Conservation (phyloP, 2,888 invertebrate genomes). For the Andrena camellia region DNA sequence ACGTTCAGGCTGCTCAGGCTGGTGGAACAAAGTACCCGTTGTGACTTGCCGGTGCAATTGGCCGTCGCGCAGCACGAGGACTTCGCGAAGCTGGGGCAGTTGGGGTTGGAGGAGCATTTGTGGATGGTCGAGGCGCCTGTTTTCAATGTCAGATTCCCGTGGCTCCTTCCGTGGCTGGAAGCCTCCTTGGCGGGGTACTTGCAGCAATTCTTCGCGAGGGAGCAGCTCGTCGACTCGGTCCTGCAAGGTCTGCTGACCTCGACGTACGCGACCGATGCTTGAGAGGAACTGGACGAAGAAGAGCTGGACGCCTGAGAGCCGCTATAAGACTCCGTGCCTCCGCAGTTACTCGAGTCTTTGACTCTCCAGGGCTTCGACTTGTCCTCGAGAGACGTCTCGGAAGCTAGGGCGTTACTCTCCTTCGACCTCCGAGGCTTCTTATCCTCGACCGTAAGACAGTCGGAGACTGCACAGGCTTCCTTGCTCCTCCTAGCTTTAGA, state of each 20-base stretch:
- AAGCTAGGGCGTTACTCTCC: constrained; percentile 5
- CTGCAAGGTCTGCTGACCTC: constrained; percentile 47
- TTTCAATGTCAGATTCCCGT: constrained; percentile 16
- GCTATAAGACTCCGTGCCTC: not conserved
- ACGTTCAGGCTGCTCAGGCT: constrained; percentile 49
- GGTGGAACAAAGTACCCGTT: constrained; percentile 56
- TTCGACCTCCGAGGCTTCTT: constrained; percentile 43
- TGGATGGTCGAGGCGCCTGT: constrained; percentile 49
- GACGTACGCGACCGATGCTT: constrained; percentile 26
- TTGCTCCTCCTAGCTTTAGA: constrained; percentile 36
- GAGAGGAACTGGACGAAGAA: constrained; percentile 14
- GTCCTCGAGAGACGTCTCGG: not conserved
- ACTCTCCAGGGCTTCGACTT: constrained; percentile 11
- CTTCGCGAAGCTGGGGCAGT: constrained; percentile 68
- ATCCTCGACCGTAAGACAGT: constrained; percentile 30
- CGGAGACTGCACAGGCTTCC: constrained; percentile 28
- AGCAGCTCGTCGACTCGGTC: constrained; percentile 43
- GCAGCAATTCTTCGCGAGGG: constrained; percentile 44
- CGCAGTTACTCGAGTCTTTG: constrained; percentile 24
- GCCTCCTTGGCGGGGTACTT: constrained; percentile 53
- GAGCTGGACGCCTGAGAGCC: constrained; percentile 5
- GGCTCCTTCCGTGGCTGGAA: constrained; percentile 29
- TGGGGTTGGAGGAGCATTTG: constrained; percentile 77
- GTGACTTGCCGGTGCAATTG: constrained; percentile 61
- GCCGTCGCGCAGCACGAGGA: constrained; percentile 14